Evolutionary conservation across 2,113 vertebrate genomes (phyloP).

Genomic region (Tragelaphus strepsiceros): DNA sequence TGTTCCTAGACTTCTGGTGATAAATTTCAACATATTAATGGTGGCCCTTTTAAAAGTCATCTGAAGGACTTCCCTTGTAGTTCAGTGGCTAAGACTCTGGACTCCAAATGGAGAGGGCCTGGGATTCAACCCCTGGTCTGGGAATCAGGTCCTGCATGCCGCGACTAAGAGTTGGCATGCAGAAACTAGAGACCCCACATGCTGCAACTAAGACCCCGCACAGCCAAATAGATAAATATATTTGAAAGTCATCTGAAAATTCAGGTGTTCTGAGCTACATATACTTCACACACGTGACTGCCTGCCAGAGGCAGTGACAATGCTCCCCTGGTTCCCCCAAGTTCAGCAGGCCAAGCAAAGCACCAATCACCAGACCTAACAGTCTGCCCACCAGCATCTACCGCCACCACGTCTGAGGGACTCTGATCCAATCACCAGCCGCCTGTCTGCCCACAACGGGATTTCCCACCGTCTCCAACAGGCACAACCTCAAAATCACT

Average conservation of each 20-base stretch:
- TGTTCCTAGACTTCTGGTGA: background rate
- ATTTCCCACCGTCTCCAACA: background rate
- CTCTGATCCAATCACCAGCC: background rate
- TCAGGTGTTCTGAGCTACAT: background rate
- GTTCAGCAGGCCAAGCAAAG: background rate
- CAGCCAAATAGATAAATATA: background rate
- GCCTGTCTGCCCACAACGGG: background rate
- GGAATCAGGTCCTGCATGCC: background rate
- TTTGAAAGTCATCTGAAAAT: background rate
- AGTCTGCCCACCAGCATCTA: background rate
- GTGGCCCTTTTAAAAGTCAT: background rate
- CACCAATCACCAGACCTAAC: background rate
- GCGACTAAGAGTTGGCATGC: background rate
- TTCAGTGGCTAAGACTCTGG: background rate
- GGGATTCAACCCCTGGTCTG: background rate
- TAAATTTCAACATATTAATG: background rate
- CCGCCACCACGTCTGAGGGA: background rate
- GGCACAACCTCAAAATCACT: slow-evolving; percentile 26
- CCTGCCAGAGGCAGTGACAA: accelerated
- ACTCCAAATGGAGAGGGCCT: background rate
- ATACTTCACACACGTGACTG: background rate
- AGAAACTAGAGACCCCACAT: background rate
- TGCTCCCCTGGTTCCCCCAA: too few relatives aligned
- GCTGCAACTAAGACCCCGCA: background rate
- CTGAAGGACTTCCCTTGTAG: background rate